These are phyloP conservation scores for Drosophila willistoni DNA, from an alignment of 1,140 invertebrate genomes.

Conservation along the genomic window DNA sequence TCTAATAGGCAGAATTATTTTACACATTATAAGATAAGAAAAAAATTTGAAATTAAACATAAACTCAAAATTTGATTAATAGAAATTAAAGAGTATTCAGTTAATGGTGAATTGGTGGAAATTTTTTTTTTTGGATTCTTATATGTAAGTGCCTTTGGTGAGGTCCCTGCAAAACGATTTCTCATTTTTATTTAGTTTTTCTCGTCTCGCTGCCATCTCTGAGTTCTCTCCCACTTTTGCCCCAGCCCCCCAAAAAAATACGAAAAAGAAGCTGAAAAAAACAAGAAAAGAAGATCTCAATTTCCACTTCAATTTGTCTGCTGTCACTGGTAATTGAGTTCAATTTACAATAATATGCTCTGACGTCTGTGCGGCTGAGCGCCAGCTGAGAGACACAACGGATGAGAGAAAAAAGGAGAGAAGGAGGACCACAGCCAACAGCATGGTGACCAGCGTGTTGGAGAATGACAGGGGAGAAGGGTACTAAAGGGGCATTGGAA, in stretches of 20 bases:
- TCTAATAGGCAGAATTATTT: too few species aligned
- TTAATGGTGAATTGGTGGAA: not conserved
- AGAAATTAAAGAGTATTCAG: not conserved
- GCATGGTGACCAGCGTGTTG: too few species aligned
- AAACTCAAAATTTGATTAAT: not conserved
- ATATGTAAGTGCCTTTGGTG: conserved; percentile 16
- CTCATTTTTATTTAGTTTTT: conserved; percentile 73
- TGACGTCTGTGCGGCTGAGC: conserved; percentile 73
- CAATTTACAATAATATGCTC: conserved; percentile 82
- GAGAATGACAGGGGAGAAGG: not conserved
- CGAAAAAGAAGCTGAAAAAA: not conserved
- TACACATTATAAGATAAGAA: too few species aligned
- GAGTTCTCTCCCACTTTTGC: conserved; percentile 19
- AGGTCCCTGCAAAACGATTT: conserved; percentile 45
- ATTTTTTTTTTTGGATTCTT: conserved; percentile 17
- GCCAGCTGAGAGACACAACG: conserved; percentile 39
- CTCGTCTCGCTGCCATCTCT: conserved; percentile 29
- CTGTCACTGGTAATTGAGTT: conserved; percentile 83
- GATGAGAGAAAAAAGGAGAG: not conserved
- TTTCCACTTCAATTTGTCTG: conserved; percentile 83
- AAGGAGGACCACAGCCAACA: conserved; percentile 2
- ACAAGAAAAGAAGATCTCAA: conserved; percentile 75
- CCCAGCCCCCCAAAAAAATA: conserved; percentile 24
- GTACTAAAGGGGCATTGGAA: not conserved
- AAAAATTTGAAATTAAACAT: too few species aligned